Percentiles rank a stretch among this genome's conserved stretches.
phyloP scores from a whole-genome alignment of 2,113 vertebrate species.

The Anolis carolinensis region DNA sequence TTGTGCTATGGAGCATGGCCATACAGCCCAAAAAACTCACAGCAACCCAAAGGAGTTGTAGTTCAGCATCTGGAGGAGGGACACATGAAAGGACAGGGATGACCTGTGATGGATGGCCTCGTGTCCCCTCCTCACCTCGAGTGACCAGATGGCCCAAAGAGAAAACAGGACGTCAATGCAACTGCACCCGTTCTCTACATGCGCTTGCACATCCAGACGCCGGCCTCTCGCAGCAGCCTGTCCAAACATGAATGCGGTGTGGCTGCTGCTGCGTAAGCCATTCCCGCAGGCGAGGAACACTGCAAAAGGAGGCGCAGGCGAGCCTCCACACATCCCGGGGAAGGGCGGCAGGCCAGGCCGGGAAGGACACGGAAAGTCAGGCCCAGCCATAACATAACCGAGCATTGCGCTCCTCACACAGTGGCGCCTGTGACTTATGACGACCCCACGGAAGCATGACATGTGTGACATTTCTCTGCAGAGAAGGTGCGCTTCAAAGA shows the following conservation, averaged over 20 bases:
- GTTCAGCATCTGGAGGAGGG: no score
- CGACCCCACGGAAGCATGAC: no score
- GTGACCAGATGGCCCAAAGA: neutral
- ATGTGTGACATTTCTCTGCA: neutral
- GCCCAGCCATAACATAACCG: no score
- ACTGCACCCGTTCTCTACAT: neutral
- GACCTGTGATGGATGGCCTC: neutral
- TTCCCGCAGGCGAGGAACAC: neutral
- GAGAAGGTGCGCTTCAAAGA: neutral
- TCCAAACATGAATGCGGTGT: neutral
- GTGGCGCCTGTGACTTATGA: neutral
- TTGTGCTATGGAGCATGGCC: no score
- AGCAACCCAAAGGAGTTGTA: no score
- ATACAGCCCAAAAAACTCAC: no score
- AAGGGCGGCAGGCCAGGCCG: neutral
- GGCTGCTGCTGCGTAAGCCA: neutral
- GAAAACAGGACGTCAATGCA: neutral
- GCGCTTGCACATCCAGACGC: neutral
- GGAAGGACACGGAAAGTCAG: neutral
- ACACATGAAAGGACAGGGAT: neutral
- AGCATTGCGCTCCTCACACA: neutral
- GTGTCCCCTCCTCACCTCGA: neutral
- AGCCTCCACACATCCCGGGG: neutral
- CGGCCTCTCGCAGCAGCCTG: neutral
- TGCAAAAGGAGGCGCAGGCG: neutral